A percentile compares a stretch with the other conserved stretches of the same genome.
phyloP scores from a whole-genome alignment of 2,797 vertebrate species.

The Acipenser ruthenus region DNA sequence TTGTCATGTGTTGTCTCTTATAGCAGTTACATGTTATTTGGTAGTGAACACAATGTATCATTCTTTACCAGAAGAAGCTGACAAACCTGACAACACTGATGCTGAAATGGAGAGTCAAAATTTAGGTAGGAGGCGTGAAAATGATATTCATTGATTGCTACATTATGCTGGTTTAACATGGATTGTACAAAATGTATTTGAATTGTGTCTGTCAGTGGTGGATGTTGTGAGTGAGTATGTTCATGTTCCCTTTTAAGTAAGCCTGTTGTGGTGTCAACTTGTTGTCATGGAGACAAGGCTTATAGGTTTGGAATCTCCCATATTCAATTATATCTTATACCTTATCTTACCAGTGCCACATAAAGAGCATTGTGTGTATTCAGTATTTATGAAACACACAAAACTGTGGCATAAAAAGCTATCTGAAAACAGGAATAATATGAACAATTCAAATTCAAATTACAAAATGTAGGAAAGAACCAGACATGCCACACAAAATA shows the following conservation, averaged over 20 bases:
- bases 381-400: no score
- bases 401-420: no score
- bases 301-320: not conserved
- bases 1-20: no score
- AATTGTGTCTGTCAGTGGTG: no score
- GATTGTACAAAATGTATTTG: no score
- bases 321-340: not conserved
- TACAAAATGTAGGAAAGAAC: no score
- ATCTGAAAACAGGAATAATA: no score
- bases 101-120: conserved; percentile 14
- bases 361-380: not conserved
- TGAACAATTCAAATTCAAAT: no score
- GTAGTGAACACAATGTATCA: not conserved
- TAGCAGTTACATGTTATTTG: no score
- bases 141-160: not conserved
- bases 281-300: not conserved
- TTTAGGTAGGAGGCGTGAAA: conserved; percentile 5
- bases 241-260: not conserved
- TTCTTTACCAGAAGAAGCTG: conserved; percentile 6
- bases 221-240: no score
- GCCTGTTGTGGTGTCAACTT: not conserved
- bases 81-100: not conserved
- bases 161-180: not conserved
- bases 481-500: no score
- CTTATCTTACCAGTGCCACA: not conserved